Evolutionary conservation across 2,797 vertebrate genomes (phyloP), one percentile per base, ranked within the genome.

Genomic region (Syngnathus rostellatus): DNA sequence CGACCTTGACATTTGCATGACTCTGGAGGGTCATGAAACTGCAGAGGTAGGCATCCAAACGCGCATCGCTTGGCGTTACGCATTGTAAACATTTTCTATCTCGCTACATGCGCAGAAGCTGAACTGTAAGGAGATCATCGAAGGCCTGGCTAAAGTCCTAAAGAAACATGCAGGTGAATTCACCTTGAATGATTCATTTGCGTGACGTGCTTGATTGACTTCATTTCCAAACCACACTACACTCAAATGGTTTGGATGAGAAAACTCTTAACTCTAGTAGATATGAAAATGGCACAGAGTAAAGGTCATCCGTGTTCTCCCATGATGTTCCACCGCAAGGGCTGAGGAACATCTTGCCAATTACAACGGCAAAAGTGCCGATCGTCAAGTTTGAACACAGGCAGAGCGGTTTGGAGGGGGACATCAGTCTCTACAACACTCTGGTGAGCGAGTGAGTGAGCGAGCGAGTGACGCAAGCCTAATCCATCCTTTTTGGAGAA

Each of bases 291-390:
- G 31, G 31, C 31, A 31, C 31, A 31, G 31, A 31, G 31, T 31
- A 31, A 31, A 31, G 31, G 31, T 31, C 31, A 31, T 31, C 31
- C 31, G 31, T 51, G 31, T 53, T 54, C 11, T 64, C 37, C 1
- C 17, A 38, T 38, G 5, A 0, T 53, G 59, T 37, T 19, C 12
- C 12, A 2, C 12, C 4, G 19, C 7, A 83, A 99, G 97, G 97
- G 91, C 86, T 99, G 87, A 94, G 92, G 87, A 99, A 99, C 84
- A 99, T 99, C 86, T 84, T 99, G 91, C 97, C 97, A 79, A 99
- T 99, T 88, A 98, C 97, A 67, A 99, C 97, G 88, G 97, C 97
- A 89, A 99, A 99, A 94, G 97, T 99, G 91, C 97, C 97, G 92
- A 99, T 99, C 48, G 97, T 99, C 71, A 99, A 99, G 89, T 99